These are phyloP conservation scores for Hypocryptadius cinnamomeus DNA, from an alignment of 2,113 vertebrate genomes.

Conservation along the genomic window DNA sequence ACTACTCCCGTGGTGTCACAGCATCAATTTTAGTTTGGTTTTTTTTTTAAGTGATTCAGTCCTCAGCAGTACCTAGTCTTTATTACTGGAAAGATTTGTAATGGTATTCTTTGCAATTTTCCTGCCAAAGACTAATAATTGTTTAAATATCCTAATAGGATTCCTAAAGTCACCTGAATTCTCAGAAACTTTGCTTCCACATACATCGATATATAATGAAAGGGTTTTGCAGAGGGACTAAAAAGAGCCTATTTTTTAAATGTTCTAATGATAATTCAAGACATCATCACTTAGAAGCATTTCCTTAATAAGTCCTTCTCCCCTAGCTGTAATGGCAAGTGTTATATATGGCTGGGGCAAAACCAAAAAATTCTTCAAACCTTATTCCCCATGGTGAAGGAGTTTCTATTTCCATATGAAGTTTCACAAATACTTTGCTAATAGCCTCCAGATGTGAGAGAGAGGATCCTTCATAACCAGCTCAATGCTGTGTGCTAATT, in stretches of 20 bases:
- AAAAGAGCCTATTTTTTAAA: background rate
- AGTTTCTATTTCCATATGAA: background rate
- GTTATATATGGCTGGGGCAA: background rate
- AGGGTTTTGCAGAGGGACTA: background rate
- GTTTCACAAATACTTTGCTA: background rate
- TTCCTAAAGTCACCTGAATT: background rate
- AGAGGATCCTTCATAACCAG: background rate
- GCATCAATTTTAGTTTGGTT: background rate
- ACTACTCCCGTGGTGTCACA: background rate
- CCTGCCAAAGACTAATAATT: background rate
- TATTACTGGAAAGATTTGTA: background rate
- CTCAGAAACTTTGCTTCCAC: background rate
- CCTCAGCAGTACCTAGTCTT: background rate
- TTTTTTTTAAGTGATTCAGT: background rate
- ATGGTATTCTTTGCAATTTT: background rate
- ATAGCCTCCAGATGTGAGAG: conserved; percentile 3
- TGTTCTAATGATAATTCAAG: conserved; percentile 8
- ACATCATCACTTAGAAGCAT: background rate
- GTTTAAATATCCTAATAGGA: background rate
- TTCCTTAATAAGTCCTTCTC: background rate
- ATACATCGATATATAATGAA: background rate
- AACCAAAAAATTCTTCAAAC: background rate
- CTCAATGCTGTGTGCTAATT: background rate
- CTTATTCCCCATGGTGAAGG: background rate
- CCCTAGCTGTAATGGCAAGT: background rate